Evolutionary conservation across 2,113 vertebrate genomes (phyloP), one percentile per base, ranked within the genome.

Genomic region (Chaetorhynchus papuensis): DNA sequence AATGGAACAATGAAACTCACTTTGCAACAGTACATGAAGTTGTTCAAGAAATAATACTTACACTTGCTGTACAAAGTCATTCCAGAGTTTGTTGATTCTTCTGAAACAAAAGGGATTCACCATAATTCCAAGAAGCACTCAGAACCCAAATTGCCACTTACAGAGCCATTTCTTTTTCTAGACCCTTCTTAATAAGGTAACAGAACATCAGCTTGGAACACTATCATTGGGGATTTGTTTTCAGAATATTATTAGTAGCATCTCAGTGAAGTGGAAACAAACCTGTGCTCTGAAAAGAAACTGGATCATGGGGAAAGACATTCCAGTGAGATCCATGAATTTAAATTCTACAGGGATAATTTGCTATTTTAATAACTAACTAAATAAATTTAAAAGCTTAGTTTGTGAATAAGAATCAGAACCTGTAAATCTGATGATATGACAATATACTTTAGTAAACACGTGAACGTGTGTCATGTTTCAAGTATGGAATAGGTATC

Each of bases 201-300:
- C 82, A 90, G 90, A 94, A 93, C 76, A 56, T 81, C 84, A 87
- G 17, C 93, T 95, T 97, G 81, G 95, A 97, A 97, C 93, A 44
- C 81, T 88, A 53, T 95, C 93, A 84, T 90, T 94, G 88, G 78
- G 91, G 97, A 95, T 89, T 96, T 96, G 96, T 87, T 97, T 96
- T 96, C 87, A 96, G 93, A 96, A 97, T 97, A 94, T 96, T 97
- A 83, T 97, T 96, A 95, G 75, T 87, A 96, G 88, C 94, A 35
- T 96, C 93, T 94, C 90, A 84, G 79, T 95, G 94, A 83, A 94
- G 70, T 94, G 90, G 96, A 97, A 97, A 87, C 82, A 94, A 95
- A 94, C 93, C 70, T 94, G 61, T 82, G 39, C 78, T 92, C 74
- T 94, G 92, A 79, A 94, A 79, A 84, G 87, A 87, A 95, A 74